Percentiles rank a stretch among this genome's conserved stretches.
Evolutionary conservation across 2,797 vertebrate genomes (phyloP).

Genomic region (Danio aesculapii): DNA sequence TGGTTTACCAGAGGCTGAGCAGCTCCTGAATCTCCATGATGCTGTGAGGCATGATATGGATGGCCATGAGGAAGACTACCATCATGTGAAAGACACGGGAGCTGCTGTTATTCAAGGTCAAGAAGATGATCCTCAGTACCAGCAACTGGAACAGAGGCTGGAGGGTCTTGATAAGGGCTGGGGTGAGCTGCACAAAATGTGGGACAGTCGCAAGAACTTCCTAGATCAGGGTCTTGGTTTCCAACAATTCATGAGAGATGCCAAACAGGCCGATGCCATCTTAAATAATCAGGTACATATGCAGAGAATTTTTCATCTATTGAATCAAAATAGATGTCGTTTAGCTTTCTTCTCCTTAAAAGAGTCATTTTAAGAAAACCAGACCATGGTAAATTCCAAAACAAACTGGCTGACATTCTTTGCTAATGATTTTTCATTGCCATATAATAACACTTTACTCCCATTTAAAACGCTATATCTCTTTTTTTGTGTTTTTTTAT

Average conservation of each 20-base stretch:
- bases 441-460: not conserved
- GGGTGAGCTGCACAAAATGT: constrained; percentile 90
- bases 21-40: constrained; percentile 84
- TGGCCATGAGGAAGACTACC: constrained; percentile 81
- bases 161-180: constrained; percentile 87
- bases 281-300: constrained; percentile 92
- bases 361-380: not conserved
- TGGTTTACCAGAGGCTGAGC: constrained; percentile 87
- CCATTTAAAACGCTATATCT: not conserved
- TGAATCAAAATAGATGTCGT: not conserved
- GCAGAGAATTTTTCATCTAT: not conserved
- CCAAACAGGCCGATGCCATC: constrained; percentile 90
- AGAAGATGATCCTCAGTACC: constrained; percentile 91
- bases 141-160: constrained; percentile 87
- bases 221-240: constrained; percentile 88
- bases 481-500: not conserved
- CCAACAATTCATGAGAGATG: constrained; percentile 92
- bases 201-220: constrained; percentile 86
- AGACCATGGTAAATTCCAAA: not conserved
- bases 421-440: not conserved
- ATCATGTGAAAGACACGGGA: constrained; percentile 80
- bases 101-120: constrained; percentile 80
- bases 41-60: constrained; percentile 83
- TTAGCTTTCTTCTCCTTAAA: not conserved
- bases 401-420: not conserved